phyloP scores from a whole-genome alignment of 2,888 invertebrate species.

The Pristionchus maxplancki region DNA sequence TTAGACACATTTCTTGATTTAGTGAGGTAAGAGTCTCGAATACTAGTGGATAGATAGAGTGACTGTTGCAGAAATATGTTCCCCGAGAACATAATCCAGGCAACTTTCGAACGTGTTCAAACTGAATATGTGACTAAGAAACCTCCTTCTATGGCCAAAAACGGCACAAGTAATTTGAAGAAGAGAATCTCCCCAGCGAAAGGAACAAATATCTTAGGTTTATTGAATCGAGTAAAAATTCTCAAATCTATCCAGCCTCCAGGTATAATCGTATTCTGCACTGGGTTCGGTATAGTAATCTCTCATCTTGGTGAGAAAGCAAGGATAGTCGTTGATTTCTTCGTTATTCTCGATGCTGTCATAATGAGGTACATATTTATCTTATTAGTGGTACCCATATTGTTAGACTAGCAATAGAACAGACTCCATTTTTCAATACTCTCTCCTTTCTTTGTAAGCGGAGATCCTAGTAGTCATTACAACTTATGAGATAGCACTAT shows the following conservation, averaged over 20 bases:
- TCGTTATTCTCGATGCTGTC: slow-evolving; percentile 90
- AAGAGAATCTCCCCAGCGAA: slow-evolving; percentile 78
- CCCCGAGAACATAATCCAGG: slow-evolving; percentile 93
- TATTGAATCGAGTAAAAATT: neutral
- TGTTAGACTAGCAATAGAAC: too few relatives aligned
- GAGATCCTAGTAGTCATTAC: too few relatives aligned
- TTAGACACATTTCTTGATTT: slow-evolving; percentile 91
- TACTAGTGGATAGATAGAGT: neutral
- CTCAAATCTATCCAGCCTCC: too few relatives aligned
- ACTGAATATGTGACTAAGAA: slow-evolving; percentile 70
- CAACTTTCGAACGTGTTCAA: slow-evolving; percentile 79
- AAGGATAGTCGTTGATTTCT: slow-evolving; percentile 85
- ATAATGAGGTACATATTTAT: slow-evolving; percentile 93
- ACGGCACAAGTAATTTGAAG: slow-evolving; percentile 47
- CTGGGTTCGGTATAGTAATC: slow-evolving; percentile 92
- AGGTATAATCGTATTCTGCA: slow-evolving; percentile 92
- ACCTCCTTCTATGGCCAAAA: slow-evolving; percentile 18
- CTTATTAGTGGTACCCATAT: too few relatives aligned
- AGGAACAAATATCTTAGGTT: slow-evolving; percentile 84
- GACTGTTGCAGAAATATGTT: slow-evolving; percentile 86
- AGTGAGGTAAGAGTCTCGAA: slow-evolving; percentile 83
- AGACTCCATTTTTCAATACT: too few relatives aligned
- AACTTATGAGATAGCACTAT: too few relatives aligned
- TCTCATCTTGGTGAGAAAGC: slow-evolving; percentile 85
- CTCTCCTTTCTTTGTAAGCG: too few relatives aligned